A percentile compares a stretch with the other conserved stretches of the same genome.
phyloP scores from a whole-genome alignment of 2,113 vertebrate species.

The Martes martes region DNA sequence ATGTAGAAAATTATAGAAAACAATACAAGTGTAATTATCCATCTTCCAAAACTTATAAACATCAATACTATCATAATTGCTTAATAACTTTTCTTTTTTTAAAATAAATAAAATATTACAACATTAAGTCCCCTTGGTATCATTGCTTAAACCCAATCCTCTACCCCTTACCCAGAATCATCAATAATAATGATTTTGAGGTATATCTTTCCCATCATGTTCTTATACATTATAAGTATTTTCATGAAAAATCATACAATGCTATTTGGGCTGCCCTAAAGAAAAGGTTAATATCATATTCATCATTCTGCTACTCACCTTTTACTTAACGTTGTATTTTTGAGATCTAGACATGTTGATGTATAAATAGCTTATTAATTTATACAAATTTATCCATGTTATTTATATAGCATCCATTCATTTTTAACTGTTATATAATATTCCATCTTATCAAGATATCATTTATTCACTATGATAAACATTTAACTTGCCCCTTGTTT shows the following conservation, averaged over 20 bases:
- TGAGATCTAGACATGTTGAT: background rate
- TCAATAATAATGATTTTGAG: background rate
- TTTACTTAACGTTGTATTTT: background rate
- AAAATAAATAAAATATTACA: slow-evolving; percentile 19
- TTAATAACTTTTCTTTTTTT: background rate
- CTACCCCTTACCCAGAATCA: background rate
- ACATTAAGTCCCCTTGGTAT: background rate
- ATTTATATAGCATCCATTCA: background rate
- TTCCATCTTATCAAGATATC: background rate
- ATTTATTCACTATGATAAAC: background rate
- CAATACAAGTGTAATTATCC: background rate
- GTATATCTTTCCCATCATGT: background rate
- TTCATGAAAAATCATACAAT: background rate
- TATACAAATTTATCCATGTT: background rate
- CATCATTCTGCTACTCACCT: background rate
- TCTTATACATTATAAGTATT: background rate
- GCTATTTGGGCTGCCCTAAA: background rate
- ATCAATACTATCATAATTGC: background rate
- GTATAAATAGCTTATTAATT: slow-evolving; percentile 8
- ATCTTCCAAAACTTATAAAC: background rate
- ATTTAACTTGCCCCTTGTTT: background rate
- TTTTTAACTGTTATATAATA: background rate
- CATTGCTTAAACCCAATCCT: background rate
- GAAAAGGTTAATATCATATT: background rate
- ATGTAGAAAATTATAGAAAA: background rate